These are phyloP conservation scores for Orius laevigatus DNA, from an alignment of 1,140 invertebrate genomes.

Conservation along the genomic window DNA sequence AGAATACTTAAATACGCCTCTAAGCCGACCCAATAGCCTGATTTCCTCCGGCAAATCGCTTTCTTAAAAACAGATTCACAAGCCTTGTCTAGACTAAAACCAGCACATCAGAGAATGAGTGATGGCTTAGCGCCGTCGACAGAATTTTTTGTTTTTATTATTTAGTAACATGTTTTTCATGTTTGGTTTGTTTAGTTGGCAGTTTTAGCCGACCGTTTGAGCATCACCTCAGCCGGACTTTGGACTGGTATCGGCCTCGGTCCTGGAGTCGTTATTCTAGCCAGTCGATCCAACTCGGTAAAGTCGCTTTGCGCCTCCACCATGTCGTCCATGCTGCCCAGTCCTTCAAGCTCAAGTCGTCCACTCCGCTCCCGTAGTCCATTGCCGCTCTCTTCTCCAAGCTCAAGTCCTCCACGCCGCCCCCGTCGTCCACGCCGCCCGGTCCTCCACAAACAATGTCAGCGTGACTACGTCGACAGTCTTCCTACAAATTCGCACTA, in stretches of 20 bases:
- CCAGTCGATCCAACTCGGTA: background rate
- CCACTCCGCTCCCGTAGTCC: background rate
- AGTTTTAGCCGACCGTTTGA: background rate
- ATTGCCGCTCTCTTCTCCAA: background rate
- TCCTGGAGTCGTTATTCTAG: constrained; percentile 1
- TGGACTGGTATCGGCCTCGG: too few species aligned
- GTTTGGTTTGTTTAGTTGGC: background rate
- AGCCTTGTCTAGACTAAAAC: too few species aligned
- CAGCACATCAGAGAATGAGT: too few species aligned
- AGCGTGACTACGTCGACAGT: constrained; percentile 11
- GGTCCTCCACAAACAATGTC: constrained; percentile 4
- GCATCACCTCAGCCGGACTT: constrained; percentile 3
- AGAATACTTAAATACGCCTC: too few species aligned
- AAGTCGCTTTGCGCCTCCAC: background rate
- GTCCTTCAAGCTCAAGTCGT: background rate
- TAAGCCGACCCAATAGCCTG: too few species aligned
- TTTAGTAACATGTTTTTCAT: too few species aligned
- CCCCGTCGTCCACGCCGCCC: background rate
- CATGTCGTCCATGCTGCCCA: background rate
- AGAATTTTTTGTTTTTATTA: too few species aligned
- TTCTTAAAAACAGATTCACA: too few species aligned
- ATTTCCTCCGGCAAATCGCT: too few species aligned
- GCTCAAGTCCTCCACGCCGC: background rate
- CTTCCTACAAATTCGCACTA: constrained; percentile 32
- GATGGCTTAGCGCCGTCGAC: too few species aligned